Base-by-base conservation (phyloP, 2,113 vertebrate species). In the Tapirus terrestris region DNA sequence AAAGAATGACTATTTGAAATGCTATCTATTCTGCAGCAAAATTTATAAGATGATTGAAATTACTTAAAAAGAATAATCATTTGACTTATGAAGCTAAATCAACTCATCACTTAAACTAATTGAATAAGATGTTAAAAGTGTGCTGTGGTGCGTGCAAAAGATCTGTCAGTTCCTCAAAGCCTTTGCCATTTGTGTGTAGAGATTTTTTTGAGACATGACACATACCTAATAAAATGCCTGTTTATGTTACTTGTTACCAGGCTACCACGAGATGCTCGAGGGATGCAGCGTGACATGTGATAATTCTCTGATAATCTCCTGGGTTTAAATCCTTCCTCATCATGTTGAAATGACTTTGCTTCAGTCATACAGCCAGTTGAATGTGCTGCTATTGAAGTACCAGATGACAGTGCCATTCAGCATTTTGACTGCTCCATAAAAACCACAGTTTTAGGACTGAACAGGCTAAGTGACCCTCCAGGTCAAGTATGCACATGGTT, bases 71-170 rank as follows among this genome's bases (percentile, higher is more conserved):
- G 17, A 95, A 70, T 13, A 31, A 88, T 80, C 84, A 68, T 70
- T 82, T 91, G 43, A 96, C 72, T 94, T 91, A 98, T 11, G 85
- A 96, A 60, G 67, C 51, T 10, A 6, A 93, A 72, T 29, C 33
- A 85, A 10, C 13, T 27, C 39, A 79, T 80, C 6, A 45, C 39
- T 96, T 79, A 31, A 95, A 73, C 21, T 18, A 89, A 56, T 43
- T 6, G 56, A 9, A n/a, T 20, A 43, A n/a, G 27, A 29, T 53
- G 53, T 68, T 58, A n/a, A 43, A 81, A 93, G 53, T 45, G 33
- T 4, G 8, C 53, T 21, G 70, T n/a, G 43, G 33, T 6, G 3
- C 20, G 27, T 3, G 7, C 20, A 7, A 20, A 68, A 21, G 23
- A n/a, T 6, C 27, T 16, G 2, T 20, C 27, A 5, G 20, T 36